phyloP scores from a whole-genome alignment of 37 sponge, comb jelly and placozoan species.

The Cliona cf. orientalis region DNA sequence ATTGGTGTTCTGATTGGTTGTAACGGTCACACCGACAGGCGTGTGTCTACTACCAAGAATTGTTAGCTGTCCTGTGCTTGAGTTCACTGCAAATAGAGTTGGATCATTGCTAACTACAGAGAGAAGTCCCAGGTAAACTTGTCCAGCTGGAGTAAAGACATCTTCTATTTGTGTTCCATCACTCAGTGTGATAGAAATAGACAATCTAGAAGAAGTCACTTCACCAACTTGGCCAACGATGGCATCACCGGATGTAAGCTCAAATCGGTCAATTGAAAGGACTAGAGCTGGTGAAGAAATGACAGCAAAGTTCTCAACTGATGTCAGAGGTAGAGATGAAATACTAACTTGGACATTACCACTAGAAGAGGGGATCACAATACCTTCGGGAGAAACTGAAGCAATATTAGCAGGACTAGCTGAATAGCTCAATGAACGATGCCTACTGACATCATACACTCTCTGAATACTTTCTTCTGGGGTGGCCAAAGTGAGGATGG shows the following conservation, averaged over 20 bases:
- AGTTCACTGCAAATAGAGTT: conserved; percentile 21
- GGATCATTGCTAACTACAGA: background rate
- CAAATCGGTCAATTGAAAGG: conserved; percentile 27
- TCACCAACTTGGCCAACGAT: conserved; percentile 20
- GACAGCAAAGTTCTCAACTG: background rate
- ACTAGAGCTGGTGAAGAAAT: background rate
- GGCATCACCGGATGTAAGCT: conserved; percentile 5
- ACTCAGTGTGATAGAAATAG: conserved; percentile 31
- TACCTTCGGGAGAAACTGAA: background rate
- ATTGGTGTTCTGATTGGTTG: conserved; percentile 10
- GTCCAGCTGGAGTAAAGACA: conserved; percentile 35
- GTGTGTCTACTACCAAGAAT: conserved; percentile 32
- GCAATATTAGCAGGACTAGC: background rate
- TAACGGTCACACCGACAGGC: conserved; percentile 31
- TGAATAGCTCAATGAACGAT: background rate
- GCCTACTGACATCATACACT: background rate
- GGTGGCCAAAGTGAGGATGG: conserved; percentile 5
- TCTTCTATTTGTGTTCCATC: conserved; percentile 51
- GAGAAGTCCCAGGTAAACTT: conserved; percentile 29
- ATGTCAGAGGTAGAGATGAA: conserved; percentile 3
- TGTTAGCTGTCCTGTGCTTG: conserved; percentile 32
- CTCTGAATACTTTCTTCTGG: background rate
- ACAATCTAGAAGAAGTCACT: conserved; percentile 7
- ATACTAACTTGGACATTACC: conserved; percentile 11
- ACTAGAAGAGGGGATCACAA: background rate